Conservation (phyloP, 2,888 invertebrate species). For the Margaritifera margaritifera region DNA sequence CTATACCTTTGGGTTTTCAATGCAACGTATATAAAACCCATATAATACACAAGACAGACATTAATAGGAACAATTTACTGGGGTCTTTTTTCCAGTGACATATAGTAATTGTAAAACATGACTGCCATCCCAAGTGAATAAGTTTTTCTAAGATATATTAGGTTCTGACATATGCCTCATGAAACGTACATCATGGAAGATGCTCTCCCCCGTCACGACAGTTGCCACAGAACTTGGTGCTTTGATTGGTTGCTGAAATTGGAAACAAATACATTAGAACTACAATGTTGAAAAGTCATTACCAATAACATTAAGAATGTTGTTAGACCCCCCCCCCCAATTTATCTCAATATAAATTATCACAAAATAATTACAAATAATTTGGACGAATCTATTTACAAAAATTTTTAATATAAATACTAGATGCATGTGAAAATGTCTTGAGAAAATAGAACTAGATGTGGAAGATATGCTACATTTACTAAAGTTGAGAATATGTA, state of each 20-base stretch:
- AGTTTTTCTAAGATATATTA: too few species aligned
- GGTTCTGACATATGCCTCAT: neutral
- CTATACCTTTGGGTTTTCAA: too few species aligned
- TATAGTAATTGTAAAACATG: too few species aligned
- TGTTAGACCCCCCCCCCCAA: neutral
- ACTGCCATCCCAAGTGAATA: too few species aligned
- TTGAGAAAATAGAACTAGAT: neutral
- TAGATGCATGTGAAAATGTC: neutral
- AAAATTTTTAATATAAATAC: neutral
- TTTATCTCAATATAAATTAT: too few species aligned
- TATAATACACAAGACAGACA: too few species aligned
- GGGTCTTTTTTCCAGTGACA: too few species aligned
- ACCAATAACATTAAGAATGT: conserved; percentile 1
- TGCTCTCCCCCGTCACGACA: conserved; percentile 84
- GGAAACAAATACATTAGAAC: conserved; percentile 14
- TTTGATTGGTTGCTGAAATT: conserved; percentile 80
- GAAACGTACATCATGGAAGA: conserved; percentile 81
- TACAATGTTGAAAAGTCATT: conserved; percentile 1
- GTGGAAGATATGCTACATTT: too few species aligned
- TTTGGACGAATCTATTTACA: neutral
- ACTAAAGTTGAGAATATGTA: too few species aligned
- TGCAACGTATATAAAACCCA: too few species aligned
- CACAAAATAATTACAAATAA: neutral
- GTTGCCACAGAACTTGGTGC: conserved; percentile 87
- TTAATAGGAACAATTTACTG: too few species aligned